A percentile compares a stretch with the other conserved stretches of the same genome.
Conservation (phyloP, 2,888 invertebrate genomes). For the Sphecodes monilicornis region DNA sequence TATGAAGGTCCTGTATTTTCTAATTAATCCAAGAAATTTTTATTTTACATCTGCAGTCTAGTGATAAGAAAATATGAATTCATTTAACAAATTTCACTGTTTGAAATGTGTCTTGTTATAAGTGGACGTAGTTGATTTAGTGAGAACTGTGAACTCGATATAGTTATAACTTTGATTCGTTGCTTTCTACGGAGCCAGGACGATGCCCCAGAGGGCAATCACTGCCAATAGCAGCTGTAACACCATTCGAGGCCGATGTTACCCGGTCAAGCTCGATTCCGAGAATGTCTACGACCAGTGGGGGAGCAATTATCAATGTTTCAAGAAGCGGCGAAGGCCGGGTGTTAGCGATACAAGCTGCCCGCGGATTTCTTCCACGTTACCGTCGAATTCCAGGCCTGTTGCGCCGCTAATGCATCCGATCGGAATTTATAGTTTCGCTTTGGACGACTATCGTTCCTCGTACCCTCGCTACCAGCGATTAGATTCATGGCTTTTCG, state of each 20-base stretch:
- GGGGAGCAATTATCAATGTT: constrained; percentile 42
- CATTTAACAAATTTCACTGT: no score
- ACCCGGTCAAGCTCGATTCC: constrained; percentile 30
- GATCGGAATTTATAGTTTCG: constrained; percentile 78
- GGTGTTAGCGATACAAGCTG: neutral
- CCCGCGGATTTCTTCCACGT: constrained; percentile 36
- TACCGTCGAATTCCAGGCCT: constrained; percentile 47
- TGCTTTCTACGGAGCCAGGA: neutral
- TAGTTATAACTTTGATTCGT: no score
- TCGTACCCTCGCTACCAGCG: constrained; percentile 65
- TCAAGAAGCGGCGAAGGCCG: constrained; percentile 15
- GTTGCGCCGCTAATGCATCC: constrained; percentile 74
- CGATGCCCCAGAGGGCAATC: neutral
- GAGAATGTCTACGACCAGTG: constrained; percentile 34
- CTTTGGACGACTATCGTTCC: constrained; percentile 65
- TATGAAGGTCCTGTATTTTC: no score
- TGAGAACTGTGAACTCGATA: no score
- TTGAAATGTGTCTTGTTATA: no score
- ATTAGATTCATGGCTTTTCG: constrained; percentile 77
- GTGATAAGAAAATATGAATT: no score
- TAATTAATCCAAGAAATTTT: no score
- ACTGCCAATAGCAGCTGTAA: neutral
- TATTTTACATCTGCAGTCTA: no score
- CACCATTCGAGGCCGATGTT: constrained; percentile 19
- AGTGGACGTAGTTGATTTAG: neutral